Percentiles rank a stretch among this genome's conserved stretches.
These are phyloP conservation scores for Felis chaus DNA, from an alignment of 2,113 vertebrate genomes.

Conservation along the genomic window DNA sequence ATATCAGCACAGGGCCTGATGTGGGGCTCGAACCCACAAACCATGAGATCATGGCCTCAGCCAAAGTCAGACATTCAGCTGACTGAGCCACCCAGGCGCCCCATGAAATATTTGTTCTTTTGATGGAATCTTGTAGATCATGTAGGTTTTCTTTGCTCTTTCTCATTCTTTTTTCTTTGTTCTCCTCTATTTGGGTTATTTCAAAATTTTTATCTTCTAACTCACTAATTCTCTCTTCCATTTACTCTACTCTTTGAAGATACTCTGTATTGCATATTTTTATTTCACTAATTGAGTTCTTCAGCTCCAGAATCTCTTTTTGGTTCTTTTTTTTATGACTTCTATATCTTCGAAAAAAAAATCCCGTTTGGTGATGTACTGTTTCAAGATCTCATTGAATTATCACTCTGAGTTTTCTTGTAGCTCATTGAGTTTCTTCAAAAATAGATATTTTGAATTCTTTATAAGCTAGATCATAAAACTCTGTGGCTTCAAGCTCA, in stretches of 20 bases:
- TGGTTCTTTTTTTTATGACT: not conserved
- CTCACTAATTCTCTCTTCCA: not conserved
- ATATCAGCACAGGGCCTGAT: no score
- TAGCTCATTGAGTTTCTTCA: not conserved
- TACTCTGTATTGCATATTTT: not conserved
- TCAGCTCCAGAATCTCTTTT: not conserved
- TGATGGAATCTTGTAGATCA: not conserved
- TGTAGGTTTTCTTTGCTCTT: not conserved
- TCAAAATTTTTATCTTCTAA: not conserved
- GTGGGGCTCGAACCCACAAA: no score
- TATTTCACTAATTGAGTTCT: not conserved
- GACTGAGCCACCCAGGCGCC: no score
- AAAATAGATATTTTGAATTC: not conserved
- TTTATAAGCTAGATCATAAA: not conserved
- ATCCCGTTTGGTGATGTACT: not conserved
- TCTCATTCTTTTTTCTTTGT: not conserved
- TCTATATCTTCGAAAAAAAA: not conserved
- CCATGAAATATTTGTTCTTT: not conserved
- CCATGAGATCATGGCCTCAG: no score
- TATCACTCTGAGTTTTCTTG: not conserved
- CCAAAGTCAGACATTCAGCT: no score
- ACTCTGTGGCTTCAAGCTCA: not conserved
- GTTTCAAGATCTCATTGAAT: not conserved
- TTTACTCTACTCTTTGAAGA: not conserved
- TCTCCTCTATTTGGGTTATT: not conserved